These are phyloP conservation scores for Crotalus helleri DNA, from an alignment of 2,113 vertebrate genomes.

Conservation along the genomic window DNA sequence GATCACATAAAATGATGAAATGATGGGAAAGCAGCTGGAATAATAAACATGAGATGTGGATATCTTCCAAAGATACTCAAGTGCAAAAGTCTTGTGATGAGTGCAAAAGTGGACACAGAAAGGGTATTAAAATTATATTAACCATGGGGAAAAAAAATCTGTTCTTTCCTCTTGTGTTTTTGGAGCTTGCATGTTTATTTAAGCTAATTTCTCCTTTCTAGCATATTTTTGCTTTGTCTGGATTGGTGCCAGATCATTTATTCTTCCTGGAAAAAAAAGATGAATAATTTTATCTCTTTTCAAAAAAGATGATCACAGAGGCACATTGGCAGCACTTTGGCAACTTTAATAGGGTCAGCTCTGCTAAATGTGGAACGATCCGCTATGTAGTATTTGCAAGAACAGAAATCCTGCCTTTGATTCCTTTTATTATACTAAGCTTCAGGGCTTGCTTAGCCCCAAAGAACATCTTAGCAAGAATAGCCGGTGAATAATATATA, in stretches of 20 bases:
- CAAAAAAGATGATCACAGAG: neutral
- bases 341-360: neutral
- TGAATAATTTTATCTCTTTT: neutral
- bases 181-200: neutral
- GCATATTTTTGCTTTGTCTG: neutral
- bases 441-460: neutral
- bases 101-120: neutral
- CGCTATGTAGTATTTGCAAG: neutral
- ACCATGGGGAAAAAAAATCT: neutral
- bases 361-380: neutral
- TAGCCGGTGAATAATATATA: neutral
- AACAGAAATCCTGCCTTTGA: neutral
- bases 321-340: neutral
- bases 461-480: neutral
- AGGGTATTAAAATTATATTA: neutral
- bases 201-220: neutral
- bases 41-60: neutral
- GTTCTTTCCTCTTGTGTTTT: neutral
- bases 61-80: neutral
- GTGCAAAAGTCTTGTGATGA: neutral
- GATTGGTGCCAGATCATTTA: neutral
- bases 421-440: slow-evolving; percentile 3
- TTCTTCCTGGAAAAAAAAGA: neutral
- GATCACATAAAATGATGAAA: slow-evolving; percentile 6
- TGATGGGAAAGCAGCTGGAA: slow-evolving; percentile 25